Evolutionary conservation across 2,888 invertebrate genomes (phyloP).

Genomic region (Mesochorus sp.): DNA sequence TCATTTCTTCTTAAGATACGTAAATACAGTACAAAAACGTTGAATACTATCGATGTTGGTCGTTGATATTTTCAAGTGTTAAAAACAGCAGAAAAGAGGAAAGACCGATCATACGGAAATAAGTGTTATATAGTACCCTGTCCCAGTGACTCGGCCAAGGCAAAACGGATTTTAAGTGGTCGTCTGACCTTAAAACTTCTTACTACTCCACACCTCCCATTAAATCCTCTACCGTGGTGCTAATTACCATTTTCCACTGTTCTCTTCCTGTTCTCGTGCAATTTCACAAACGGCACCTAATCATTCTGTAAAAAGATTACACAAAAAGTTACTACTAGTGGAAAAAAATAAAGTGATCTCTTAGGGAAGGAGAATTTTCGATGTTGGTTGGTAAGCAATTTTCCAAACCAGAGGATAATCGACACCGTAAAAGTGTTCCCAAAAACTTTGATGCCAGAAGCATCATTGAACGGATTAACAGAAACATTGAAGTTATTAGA

Average conservation of each 20-base stretch:
- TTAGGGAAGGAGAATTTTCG: too few species aligned
- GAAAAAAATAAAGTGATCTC: background rate
- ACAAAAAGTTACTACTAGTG: background rate
- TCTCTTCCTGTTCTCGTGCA: background rate
- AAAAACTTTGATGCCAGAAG: slow-evolving; percentile 48
- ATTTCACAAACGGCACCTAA: too few species aligned
- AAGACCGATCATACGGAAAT: slow-evolving; percentile 23
- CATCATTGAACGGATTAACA: background rate
- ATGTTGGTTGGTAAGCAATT: background rate
- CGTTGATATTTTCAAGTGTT: slow-evolving; percentile 18
- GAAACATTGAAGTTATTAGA: background rate
- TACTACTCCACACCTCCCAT: slow-evolving; percentile 5
- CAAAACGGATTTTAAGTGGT: slow-evolving; percentile 25
- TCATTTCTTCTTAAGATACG: background rate
- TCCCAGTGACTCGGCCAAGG: slow-evolving; percentile 12
- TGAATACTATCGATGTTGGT: background rate
- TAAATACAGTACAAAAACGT: background rate
- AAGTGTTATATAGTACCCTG: slow-evolving; percentile 26
- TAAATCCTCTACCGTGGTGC: background rate
- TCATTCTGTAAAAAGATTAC: background rate
- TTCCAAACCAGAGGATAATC: background rate
- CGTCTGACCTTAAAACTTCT: slow-evolving; percentile 25
- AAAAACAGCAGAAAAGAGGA: background rate
- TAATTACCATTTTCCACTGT: background rate
- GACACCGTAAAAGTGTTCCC: background rate